phyloP scores from a whole-genome alignment of 2,113 vertebrate species.

The Scortum barcoo region DNA sequence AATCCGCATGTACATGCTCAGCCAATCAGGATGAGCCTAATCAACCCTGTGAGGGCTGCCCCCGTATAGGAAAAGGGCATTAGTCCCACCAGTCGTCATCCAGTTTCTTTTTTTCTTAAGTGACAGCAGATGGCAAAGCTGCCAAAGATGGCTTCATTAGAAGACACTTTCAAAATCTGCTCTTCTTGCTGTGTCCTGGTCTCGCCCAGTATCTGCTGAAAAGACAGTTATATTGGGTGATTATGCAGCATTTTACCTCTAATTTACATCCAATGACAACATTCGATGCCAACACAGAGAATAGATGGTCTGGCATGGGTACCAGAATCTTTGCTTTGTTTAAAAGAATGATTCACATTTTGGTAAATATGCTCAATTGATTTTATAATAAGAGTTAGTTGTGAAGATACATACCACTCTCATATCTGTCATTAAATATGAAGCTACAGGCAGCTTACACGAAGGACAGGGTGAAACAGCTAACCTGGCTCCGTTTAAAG shows the following conservation, averaged over 20 bases:
- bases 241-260: background rate
- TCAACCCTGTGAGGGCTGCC: constrained; percentile 39
- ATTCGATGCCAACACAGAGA: background rate
- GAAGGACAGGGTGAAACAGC: background rate
- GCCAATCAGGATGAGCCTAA: constrained; percentile 52
- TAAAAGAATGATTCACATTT: background rate
- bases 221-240: background rate
- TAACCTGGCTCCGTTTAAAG: background rate
- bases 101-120: constrained; percentile 2
- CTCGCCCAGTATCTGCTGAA: background rate
- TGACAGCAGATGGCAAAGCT: constrained; percentile 33
- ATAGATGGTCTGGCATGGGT: background rate
- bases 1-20: constrained; percentile 38
- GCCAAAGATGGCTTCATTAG: constrained; percentile 38
- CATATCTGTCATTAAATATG: background rate
- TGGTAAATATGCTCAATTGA: background rate
- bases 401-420: background rate
- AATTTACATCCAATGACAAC: constrained; percentile 10
- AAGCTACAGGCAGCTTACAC: background rate
- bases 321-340: background rate
- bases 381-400: background rate
- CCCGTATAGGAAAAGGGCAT: constrained; percentile 14
- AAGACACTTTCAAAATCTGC: background rate
- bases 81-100: constrained; percentile 24
- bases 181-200: background rate